Evolutionary conservation across 2,888 invertebrate genomes (phyloP).

Genomic region (Rotaria socialis): DNA sequence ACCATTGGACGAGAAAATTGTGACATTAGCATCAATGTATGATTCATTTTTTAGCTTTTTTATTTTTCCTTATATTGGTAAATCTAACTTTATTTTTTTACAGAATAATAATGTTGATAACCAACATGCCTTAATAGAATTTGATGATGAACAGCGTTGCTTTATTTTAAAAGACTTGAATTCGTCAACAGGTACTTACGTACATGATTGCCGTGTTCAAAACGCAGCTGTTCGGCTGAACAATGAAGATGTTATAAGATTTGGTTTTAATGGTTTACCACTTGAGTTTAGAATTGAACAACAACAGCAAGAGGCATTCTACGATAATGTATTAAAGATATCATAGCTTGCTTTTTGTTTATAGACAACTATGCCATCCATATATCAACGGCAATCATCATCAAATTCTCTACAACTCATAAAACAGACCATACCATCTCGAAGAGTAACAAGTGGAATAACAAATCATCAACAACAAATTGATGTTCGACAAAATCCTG

Average conservation of each 20-base stretch:
- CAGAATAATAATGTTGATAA: slow-evolving; percentile 52
- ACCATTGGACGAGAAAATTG: slow-evolving; percentile 59
- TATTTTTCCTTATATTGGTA: background rate
- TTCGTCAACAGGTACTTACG: slow-evolving; percentile 58
- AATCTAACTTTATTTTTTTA: background rate
- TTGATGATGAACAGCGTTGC: slow-evolving; percentile 56
- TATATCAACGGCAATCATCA: background rate
- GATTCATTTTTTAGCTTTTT: background rate
- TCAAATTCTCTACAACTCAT: slow-evolving; percentile 4
- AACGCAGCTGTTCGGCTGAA: slow-evolving; percentile 58
- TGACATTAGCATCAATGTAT: slow-evolving; percentile 58
- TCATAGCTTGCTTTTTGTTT: background rate
- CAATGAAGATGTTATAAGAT: slow-evolving; percentile 56
- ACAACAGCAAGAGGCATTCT: background rate
- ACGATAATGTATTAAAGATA: background rate
- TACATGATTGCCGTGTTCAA: slow-evolving; percentile 59
- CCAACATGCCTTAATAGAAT: slow-evolving; percentile 59
- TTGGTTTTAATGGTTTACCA: slow-evolving; percentile 54
- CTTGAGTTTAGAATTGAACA: slow-evolving; percentile 56
- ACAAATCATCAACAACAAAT: background rate
- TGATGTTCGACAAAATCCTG: background rate
- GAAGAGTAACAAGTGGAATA: background rate
- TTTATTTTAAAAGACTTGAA: slow-evolving; percentile 59
- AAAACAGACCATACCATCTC: background rate
- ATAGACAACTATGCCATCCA: slow-evolving; percentile 13